Evolutionary conservation across 92 coral and sea anemone genomes (phyloP).

Genomic region (Palythoa caribaeorum): DNA sequence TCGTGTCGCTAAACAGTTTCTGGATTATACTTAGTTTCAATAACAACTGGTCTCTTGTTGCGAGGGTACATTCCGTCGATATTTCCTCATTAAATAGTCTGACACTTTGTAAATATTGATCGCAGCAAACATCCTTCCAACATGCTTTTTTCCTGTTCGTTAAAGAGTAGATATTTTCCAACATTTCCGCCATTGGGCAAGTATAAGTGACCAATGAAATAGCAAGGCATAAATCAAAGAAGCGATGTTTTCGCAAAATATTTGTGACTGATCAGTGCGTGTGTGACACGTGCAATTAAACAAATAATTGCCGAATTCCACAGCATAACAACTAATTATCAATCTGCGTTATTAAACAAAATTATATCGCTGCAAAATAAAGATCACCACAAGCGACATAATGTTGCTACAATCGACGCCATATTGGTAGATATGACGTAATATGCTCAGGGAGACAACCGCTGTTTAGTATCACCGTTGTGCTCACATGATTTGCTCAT

Average conservation of each 20-base stretch:
- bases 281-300: too few relatives aligned
- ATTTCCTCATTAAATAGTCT: background rate
- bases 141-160: slow-evolving; percentile 45
- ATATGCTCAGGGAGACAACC: too few relatives aligned
- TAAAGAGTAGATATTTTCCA: slow-evolving; percentile 58
- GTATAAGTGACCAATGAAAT: background rate
- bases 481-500: too few relatives aligned
- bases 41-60: slow-evolving; percentile 44
- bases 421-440: too few relatives aligned
- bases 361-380: background rate
- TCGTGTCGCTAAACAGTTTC: slow-evolving; percentile 43
- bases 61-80: background rate
- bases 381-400: background rate
- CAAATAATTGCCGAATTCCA: too few relatives aligned
- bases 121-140: slow-evolving; percentile 37
- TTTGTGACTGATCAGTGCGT: background rate
- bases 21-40: slow-evolving; percentile 63
- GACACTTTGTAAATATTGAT: slow-evolving; percentile 27
- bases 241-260: background rate
- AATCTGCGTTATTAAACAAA: background rate
- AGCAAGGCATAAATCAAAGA: background rate
- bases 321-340: background rate
- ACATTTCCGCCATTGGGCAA: slow-evolving; percentile 48
- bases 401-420: too few relatives aligned
- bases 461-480: too few relatives aligned